Evolutionary conservation across 2,113 vertebrate genomes (phyloP), one percentile per base, ranked within the genome.

Genomic region (Podocnemis expansa): DNA sequence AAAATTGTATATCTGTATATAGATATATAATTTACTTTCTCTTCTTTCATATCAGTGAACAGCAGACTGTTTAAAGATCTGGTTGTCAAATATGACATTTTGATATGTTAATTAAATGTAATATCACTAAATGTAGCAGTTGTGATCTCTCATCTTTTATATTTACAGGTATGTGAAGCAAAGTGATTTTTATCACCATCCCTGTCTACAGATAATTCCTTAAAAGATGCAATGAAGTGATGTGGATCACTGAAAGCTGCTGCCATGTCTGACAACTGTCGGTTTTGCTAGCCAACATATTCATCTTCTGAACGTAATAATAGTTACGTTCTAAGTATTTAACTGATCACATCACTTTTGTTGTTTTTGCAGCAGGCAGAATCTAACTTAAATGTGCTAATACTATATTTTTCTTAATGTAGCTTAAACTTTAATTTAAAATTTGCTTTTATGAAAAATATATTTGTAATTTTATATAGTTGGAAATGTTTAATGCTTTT

Each of bases 401-500:
- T 97, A 94, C 95, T 98, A 78, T 98, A 91, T 97, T 97, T 90
- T 97, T 94, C 96, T 97, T 98, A 98, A 97, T 94, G 96, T 94
- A 98, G 98, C 98, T 97, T 96, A 96, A 97, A 97, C 97, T 98
- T 97, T 99, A 99, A 99, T 99, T 99, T 99, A 98, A 98, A 98
- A 96, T 95, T 96, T n/a, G 97, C 98, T 98, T 99, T 98, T 98
- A 98, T 98, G 98, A 96, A 98, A 10, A 97, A 98, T 97, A 97
- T 98, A 98, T 99, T 98, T 99, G 98, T 98, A 98, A 99, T 99
- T 99, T 98, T 99, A 98, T 98, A 99, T 98, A 98, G 98, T 98
- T 98, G 95, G 97, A 97, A 98, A 98, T 97, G n/a, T 98, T 97
- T 98, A 98, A 97, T 97, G 97, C 97, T 97, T 97, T 98, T 95